Evolutionary conservation across 1,140 invertebrate genomes (phyloP), one percentile per base, ranked within the genome.

Genomic region (Euborellia annulipes): DNA sequence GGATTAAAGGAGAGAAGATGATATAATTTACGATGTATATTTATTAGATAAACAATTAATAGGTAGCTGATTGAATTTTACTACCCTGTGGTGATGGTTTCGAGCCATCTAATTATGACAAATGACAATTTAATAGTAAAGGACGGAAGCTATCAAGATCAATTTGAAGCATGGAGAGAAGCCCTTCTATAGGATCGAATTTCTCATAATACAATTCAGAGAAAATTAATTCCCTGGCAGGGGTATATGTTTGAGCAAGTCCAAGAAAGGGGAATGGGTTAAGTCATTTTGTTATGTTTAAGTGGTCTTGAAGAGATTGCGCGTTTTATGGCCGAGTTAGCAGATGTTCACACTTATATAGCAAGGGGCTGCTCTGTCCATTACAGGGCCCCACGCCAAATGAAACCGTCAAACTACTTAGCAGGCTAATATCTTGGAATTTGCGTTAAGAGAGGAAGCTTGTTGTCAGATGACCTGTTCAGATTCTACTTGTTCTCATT

Each of bases 251-350:
- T 37, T 48, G 41, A 27, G 47, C 34, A 20, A 48, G 45, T 38
- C 47, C 39, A 39, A 48, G 41, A 41, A 37, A 43, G 36, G 43
- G 21, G 47, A 37, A 43, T 36, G 43, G 36, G 14, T 38, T 16
- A 40, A 41, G 14, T 22, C 47, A 43, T 48, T 48, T 43, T 43
- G 39, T 36, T 43, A 48, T 41, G 47, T 48, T 48, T 48, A 44
- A 48, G 47, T 44, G 47, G 47, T 44, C 47, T 48, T 48, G 37
- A 48, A 48, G 47, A 48, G 47, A 48, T 48, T 48, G 47, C 41
- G 47, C 47, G 47, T 48, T 48, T 48, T 48, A 48, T 23, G 23
- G 41, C 47, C 41, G 30, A 45, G 47, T 48, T 48, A 48, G 34
- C 47, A 48, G 47, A 48, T 48, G 47, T 48, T 48, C 47, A 40